These are phyloP conservation scores for Sardina pilchardus DNA, from an alignment of 2,113 vertebrate species.

Conservation along the genomic window DNA sequence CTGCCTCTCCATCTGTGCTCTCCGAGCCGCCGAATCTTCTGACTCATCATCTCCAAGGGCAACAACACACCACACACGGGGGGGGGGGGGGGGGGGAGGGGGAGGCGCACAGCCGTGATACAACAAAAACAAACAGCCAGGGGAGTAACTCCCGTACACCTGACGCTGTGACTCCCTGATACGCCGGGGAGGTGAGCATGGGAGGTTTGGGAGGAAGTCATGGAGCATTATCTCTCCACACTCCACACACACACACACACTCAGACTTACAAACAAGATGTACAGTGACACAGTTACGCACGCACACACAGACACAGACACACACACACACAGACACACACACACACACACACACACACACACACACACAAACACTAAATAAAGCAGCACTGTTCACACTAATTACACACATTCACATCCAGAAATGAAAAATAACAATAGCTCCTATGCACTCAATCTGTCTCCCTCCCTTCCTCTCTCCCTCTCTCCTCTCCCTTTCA, in stretches of 20 bases:
- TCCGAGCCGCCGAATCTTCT: constrained; percentile 17
- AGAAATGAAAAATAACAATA: not conserved
- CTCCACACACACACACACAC: no score
- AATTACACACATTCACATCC: not conserved
- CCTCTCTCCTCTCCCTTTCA: no score
- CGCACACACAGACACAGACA: not conserved
- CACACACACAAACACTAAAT: not conserved
- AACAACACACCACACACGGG: not conserved
- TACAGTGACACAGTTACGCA: no score
- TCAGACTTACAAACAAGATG: no score
- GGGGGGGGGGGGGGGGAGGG: constrained; percentile 17
- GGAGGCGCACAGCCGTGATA: not conserved
- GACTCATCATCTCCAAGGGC: constrained; percentile 49
- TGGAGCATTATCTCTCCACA: not conserved
- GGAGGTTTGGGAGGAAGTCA: not conserved
- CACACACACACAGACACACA: not conserved
- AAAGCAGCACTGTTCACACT: not conserved
- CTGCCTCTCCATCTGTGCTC: constrained; percentile 50
- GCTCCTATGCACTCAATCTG: not conserved
- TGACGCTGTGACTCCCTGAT: not conserved
- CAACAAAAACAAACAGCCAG: not conserved
- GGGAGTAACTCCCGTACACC: not conserved
- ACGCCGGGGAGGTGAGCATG: not conserved
- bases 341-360: not conserved
- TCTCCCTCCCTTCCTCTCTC: not conserved